Base-by-base conservation (phyloP, 2,113 vertebrate species). In the Pogonocichla stellata region DNA sequence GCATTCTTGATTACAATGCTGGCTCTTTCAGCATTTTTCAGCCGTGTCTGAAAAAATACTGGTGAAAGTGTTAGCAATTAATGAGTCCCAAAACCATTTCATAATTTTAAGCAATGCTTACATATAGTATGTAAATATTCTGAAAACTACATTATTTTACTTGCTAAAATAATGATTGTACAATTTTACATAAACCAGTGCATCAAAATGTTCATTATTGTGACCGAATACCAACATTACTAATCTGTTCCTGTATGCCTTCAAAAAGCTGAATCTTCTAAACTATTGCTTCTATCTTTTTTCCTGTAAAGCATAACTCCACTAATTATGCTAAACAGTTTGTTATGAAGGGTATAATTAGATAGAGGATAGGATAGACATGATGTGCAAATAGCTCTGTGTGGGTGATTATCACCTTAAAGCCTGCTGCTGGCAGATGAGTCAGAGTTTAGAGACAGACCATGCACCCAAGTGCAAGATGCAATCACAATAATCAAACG, bases 21-120 rank as follows among this genome's bases (percentile, higher is more conserved):
- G 85, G 72, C 90, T 91, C 86, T 97, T 96, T 90, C 87, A 66
- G 78, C 93, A 92, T 94, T 97, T 92, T 94, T 97, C 97, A 97
- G 93, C 89, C 90, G 51, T 86, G 95, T 84, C 96, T 97, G 88
- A 88, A 96, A 97, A 97, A 96, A 47, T 85, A 85, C 33, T 95
- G 94, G 62, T 97, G 90, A 91, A 92, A 96, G 54, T 88, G 82
- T 95, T 94, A 97, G 96, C 97, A 98, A 98, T 98, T 97, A 97
- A 97, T 98, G 97, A 98, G 94, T 97, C 97, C 97, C 96, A 95
- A 98, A 98, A 97, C 97, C 91, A 77, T 95, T 69, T 85, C 87
- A 70, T 78, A 90, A 90, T 67, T 87, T 72, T 86, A 91, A 97
- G 29, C 80, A 78, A 47, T 89, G 80, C 57, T 65, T 95, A 92